Conservation (phyloP, 2,113 vertebrate species). For the Hippocampus comes region DNA sequence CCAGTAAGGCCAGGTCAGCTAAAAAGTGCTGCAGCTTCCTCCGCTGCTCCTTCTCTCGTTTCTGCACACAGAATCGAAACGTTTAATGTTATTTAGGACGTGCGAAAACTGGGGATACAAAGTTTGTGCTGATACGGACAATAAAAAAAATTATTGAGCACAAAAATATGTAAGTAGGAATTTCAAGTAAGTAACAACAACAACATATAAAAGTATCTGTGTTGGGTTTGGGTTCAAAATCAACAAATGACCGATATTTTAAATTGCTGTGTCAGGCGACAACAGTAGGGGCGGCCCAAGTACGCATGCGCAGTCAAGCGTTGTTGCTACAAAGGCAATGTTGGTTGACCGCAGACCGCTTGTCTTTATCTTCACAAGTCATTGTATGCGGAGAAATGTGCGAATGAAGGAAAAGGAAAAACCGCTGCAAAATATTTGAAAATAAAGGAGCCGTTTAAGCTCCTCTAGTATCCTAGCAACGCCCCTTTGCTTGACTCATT, state of each 20-base stretch:
- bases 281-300: background rate
- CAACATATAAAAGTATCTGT: no score
- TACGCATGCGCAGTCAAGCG: background rate
- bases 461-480: conserved; percentile 52
- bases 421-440: background rate
- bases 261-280: no score
- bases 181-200: no score
- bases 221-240: background rate
- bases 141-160: no score
- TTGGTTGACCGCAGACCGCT: background rate
- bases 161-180: no score
- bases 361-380: background rate
- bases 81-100: background rate
- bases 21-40: conserved; percentile 70
- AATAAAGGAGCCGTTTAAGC: conserved; percentile 7
- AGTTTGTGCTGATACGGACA: no score
- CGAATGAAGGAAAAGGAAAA: background rate
- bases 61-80: conserved; percentile 32
- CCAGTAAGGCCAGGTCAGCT: conserved; percentile 69
- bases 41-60: conserved; percentile 66
- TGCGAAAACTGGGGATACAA: background rate
- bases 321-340: background rate
- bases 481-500: conserved; percentile 25
- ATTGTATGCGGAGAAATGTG: background rate
- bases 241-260: background rate